Evolutionary conservation across 2,888 invertebrate genomes (phyloP).

Genomic region (Trypoxylon attenuatum): DNA sequence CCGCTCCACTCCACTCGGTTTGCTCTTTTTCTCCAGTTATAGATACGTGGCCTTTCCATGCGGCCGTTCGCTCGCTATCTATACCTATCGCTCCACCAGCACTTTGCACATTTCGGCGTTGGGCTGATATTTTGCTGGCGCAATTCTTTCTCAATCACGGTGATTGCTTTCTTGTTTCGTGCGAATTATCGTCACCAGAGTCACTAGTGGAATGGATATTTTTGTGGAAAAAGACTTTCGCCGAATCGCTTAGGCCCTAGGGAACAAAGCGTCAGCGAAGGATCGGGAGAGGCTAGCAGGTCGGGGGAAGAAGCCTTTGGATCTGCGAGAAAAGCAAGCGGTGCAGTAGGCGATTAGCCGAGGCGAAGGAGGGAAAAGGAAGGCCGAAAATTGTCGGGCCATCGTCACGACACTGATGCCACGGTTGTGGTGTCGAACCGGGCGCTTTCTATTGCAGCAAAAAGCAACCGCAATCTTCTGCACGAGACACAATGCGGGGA

Average conservation of each 20-base stretch:
- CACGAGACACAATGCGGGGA: slow-evolving; percentile 16
- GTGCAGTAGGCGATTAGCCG: slow-evolving; percentile 42
- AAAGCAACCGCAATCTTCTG: slow-evolving; percentile 36
- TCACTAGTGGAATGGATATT: too few species aligned
- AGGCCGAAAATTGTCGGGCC: slow-evolving; percentile 35
- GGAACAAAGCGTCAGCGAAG: too few species aligned
- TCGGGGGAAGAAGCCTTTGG: too few species aligned
- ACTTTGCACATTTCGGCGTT: too few species aligned
- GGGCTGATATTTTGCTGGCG: too few species aligned
- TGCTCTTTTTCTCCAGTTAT: slow-evolving; percentile 39
- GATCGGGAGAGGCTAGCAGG: too few species aligned
- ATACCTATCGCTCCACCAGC: too few species aligned
- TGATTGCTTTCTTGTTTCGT: too few species aligned
- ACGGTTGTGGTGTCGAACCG: slow-evolving; percentile 35
- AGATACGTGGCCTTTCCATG: slow-evolving; percentile 1
- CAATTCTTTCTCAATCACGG: too few species aligned
- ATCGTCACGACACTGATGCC: slow-evolving; percentile 43
- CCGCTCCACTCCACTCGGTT: slow-evolving; percentile 36
- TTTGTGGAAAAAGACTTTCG: too few species aligned
- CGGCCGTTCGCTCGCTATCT: not conserved
- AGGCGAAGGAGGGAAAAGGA: slow-evolving; percentile 30
- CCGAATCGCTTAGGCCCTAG: too few species aligned
- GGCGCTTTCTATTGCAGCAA: slow-evolving; percentile 40
- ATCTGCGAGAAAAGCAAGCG: slow-evolving; percentile 28
- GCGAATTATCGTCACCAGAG: too few species aligned